These are phyloP conservation scores for Dichetophora obliterata DNA, from an alignment of 2,888 invertebrate species.

Conservation along the genomic window DNA sequence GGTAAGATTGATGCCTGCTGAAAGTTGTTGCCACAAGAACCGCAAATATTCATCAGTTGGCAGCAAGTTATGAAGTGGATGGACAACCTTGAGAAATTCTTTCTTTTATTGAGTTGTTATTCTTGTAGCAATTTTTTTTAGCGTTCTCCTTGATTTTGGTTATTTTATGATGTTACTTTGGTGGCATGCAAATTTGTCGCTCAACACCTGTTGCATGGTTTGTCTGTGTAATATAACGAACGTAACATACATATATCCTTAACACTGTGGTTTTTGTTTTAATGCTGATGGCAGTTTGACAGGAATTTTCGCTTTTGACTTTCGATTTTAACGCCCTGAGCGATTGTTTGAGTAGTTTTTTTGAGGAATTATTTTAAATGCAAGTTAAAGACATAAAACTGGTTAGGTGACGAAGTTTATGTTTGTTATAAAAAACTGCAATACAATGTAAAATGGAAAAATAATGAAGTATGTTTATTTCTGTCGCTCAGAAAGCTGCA, in stretches of 20 bases:
- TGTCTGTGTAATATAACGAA: no score
- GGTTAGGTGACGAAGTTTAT: no score
- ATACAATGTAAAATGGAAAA: no score
- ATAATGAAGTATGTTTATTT: no score
- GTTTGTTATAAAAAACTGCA: no score
- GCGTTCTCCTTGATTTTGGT: not conserved
- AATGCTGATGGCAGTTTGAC: not conserved
- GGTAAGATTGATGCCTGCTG: no score
- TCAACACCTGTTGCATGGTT: not conserved
- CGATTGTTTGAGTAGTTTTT: slow-evolving; percentile 12
- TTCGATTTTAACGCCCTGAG: slow-evolving; percentile 34
- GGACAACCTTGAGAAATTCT: not conserved
- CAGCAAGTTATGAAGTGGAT: no score
- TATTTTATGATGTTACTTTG: not conserved
- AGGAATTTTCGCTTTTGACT: not conserved
- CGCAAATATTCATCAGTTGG: no score
- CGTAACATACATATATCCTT: not conserved
- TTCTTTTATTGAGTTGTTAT: not conserved
- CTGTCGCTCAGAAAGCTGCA: no score
- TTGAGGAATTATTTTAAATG: no score
- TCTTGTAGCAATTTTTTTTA: not conserved
- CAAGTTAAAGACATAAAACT: no score
- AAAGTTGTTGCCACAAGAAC: no score
- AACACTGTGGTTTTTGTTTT: not conserved
- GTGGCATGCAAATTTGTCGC: slow-evolving; percentile 14